Base-by-base conservation (phyloP, 2,797 vertebrate species). In the Cossypha caffra region DNA sequence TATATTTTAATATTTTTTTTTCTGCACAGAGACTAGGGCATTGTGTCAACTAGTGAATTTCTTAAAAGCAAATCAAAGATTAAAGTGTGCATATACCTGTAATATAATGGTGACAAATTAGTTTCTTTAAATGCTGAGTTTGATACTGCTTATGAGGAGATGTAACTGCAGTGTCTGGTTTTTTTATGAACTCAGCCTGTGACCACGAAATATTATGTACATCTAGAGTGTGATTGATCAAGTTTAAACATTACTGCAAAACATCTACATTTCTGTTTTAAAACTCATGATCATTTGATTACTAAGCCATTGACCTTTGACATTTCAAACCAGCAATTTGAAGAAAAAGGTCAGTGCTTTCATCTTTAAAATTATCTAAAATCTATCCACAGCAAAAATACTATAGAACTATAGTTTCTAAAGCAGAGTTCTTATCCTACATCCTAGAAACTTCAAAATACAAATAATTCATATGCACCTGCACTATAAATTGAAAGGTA, bases 391-490 rank as follows among this genome's bases (percentile, higher is more conserved):
- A 54, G 7, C 10, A 74, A 50, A 66, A 77, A 54, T 50, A 63
- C 15, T 82, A 2, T 8, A 59, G 19, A 72, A 43, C 10, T 67
- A 28, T 7, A 5, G 16, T 85, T 76, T 75, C 52, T 76, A 14
- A 64, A 58, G 29, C 45, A 18, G 18, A 38, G 4, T 48, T 66
- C 7, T 35, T 93, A 55, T 17, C 6, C 13, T 57, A 7, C 23
- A 33, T 29, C 11, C 7, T 52, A 43, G 33, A 75, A 59, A 43
- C 45, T 74, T 63, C 16, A 16, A 80, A 48, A 62, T 61, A 50
- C 3, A 54, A 29, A 25, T 63, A 29, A 33, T 38, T 17, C 0
- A 0, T 55, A 7, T 2, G 1, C 0, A 3, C 4, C 3, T 24
- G 6, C 4, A 23, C 9, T 68, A 1, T 43, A 72, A 88, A 40